Conservation (phyloP, 2,113 vertebrate genomes). For the Sigmodon hispidus region DNA sequence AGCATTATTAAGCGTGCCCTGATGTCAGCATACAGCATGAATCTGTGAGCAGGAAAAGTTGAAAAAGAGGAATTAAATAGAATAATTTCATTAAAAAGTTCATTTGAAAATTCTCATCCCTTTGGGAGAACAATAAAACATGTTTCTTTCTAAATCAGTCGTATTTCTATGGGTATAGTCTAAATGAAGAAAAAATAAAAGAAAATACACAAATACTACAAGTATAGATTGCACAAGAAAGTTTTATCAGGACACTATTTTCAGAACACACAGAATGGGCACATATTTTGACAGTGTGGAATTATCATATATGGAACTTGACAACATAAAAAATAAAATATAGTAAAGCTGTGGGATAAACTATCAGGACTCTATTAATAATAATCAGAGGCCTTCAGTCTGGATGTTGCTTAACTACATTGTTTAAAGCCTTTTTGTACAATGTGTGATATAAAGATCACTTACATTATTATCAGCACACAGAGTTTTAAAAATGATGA, state of each 20-base stretch:
- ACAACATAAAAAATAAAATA: constrained; percentile 1
- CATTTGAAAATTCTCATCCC: not conserved
- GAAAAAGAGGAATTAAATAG: not conserved
- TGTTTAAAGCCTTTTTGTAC: not conserved
- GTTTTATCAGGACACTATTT: not conserved
- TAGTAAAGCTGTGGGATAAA: not conserved
- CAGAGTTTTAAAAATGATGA: not conserved
- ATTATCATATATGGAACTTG: not conserved
- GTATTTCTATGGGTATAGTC: not conserved
- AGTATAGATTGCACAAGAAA: not conserved
- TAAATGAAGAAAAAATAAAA: not conserved
- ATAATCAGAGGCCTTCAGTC: not conserved
- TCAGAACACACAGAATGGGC: not conserved
- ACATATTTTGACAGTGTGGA: not conserved
- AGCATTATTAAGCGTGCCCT: not conserved
- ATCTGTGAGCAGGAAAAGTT: not conserved
- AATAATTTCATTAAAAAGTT: not conserved
- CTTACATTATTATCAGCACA: not conserved
- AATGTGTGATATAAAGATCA: not conserved
- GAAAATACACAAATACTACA: not conserved
- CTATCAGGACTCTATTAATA: not conserved
- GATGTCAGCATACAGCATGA: not conserved
- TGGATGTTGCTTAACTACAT: not conserved
- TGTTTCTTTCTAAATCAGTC: not conserved
- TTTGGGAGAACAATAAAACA: not conserved